Evolutionary conservation across 1,140 invertebrate species (phyloP).

Genomic region (Drosophila micromelanica): DNA sequence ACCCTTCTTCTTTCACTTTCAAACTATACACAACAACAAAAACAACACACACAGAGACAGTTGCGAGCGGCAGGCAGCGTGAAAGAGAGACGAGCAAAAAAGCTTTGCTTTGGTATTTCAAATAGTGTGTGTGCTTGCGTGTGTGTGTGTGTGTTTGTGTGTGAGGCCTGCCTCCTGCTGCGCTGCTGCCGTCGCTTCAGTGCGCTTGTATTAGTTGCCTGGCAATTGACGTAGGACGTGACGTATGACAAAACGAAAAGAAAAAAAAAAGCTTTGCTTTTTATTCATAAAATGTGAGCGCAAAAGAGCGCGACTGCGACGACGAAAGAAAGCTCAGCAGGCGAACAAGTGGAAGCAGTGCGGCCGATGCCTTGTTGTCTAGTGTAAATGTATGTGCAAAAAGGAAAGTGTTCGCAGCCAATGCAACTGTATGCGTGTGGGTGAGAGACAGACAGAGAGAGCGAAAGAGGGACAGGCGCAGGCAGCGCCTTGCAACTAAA

Average conservation of each 20-base stretch:
- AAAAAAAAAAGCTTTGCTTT: slow-evolving; percentile 54
- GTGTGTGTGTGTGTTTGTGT: slow-evolving; percentile 27
- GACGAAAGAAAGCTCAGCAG: slow-evolving; percentile 22
- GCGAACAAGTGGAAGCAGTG: slow-evolving; percentile 35
- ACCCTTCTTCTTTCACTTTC: slow-evolving; percentile 80
- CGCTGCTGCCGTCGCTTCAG: slow-evolving; percentile 8
- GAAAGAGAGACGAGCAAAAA: slow-evolving; percentile 54
- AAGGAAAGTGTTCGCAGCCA: slow-evolving; percentile 62
- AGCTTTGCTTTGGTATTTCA: slow-evolving; percentile 37
- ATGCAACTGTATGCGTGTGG: slow-evolving; percentile 52
- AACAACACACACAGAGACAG: slow-evolving; percentile 31
- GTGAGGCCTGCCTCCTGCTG: slow-evolving; percentile 55
- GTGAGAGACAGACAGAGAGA: slow-evolving; percentile 14
- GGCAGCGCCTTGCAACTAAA: slow-evolving; percentile 49
- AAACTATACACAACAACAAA: slow-evolving; percentile 55
- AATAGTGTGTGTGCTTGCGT: slow-evolving; percentile 1
- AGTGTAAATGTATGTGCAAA: slow-evolving; percentile 42
- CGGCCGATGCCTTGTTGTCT: slow-evolving; percentile 27
- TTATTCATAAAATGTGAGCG: slow-evolving; percentile 30
- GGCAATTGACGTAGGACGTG: slow-evolving; percentile 77
- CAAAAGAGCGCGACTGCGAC: slow-evolving; percentile 33
- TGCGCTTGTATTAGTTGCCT: slow-evolving; percentile 49
- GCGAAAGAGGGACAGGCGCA: slow-evolving; percentile 1
- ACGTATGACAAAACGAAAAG: slow-evolving; percentile 56
- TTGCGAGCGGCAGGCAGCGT: slow-evolving; percentile 10